Conservation (phyloP, 2,888 invertebrate genomes). For the Lepidonotus clava region DNA sequence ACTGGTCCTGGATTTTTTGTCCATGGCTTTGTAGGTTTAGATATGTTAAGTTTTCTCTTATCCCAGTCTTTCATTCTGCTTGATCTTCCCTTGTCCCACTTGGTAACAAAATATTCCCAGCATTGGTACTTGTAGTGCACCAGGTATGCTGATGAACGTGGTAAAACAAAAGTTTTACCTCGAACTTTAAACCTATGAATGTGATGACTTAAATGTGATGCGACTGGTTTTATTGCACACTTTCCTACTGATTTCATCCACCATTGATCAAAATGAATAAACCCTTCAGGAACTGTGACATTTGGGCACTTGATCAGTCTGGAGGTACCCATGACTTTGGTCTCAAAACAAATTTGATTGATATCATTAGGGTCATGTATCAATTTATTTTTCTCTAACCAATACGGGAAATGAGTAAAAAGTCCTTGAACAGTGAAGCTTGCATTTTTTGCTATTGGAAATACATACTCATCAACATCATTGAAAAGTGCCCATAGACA, state of each 20-base stretch:
- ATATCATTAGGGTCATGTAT: neutral
- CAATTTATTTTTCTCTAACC: neutral
- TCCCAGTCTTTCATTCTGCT: neutral
- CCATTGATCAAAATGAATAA: neutral
- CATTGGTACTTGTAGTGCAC: neutral
- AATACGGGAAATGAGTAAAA: neutral
- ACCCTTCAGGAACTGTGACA: neutral
- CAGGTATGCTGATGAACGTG: neutral
- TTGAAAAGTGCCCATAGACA: neutral
- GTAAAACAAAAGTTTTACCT: neutral
- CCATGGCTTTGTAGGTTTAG: too few species aligned
- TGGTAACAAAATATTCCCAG: constrained; percentile 1
- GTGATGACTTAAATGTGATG: neutral
- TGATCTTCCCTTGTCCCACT: neutral
- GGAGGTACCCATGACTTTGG: neutral
- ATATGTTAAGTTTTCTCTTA: too few species aligned
- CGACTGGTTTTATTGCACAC: neutral
- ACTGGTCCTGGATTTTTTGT: too few species aligned
- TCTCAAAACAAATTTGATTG: neutral
- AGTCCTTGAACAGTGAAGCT: neutral
- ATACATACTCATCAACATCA: neutral
- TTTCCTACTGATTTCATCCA: neutral
- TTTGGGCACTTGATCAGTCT: neutral
- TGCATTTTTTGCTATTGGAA: neutral
- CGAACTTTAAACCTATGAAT: neutral